phyloP scores from a whole-genome alignment of 2,113 vertebrate species.

The Equus quagga region DNA sequence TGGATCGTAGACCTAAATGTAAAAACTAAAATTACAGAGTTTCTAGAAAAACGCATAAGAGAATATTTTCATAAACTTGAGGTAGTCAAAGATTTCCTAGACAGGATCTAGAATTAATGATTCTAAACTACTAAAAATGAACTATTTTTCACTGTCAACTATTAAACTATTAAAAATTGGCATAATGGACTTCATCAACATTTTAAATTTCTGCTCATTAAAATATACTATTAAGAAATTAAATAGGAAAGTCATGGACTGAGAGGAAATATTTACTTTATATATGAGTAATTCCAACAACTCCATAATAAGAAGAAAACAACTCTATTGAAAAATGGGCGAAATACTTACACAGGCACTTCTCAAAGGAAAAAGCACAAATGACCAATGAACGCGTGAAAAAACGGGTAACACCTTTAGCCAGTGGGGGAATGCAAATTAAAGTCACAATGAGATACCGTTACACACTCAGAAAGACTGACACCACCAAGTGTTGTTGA shows the following conservation, averaged over 20 bases:
- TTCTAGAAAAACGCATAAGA: not conserved
- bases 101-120: not conserved
- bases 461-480: not conserved
- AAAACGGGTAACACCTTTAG: not conserved
- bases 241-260: not conserved
- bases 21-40: not conserved
- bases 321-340: not conserved
- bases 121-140: not conserved
- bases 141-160: not conserved
- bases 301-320: not conserved
- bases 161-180: not conserved
- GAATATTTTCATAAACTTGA: not conserved
- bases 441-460: not conserved
- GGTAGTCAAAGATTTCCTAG: not conserved
- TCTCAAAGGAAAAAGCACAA: not conserved
- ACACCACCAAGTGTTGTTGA: not conserved
- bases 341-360: not conserved
- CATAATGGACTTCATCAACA: not conserved
- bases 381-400: not conserved
- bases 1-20: not conserved
- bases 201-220: not conserved
- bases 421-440: not conserved
- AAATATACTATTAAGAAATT: not conserved
- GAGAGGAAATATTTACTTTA: not conserved
- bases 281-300: not conserved